These are phyloP conservation scores for Bolborhynchus lineola DNA, from an alignment of 2,113 vertebrate genomes.

Conservation along the genomic window DNA sequence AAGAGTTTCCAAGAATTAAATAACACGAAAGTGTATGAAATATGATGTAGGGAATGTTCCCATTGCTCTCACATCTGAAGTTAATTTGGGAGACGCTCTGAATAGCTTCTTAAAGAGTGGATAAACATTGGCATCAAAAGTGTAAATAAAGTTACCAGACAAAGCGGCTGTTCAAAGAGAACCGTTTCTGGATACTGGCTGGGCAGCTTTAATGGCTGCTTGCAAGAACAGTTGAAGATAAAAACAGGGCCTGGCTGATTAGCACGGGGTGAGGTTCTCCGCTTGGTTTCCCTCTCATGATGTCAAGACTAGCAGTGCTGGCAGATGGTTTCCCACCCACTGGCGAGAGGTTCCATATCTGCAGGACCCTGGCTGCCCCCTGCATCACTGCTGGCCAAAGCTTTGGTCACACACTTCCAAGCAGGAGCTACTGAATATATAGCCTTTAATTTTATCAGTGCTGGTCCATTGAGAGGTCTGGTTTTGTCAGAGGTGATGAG, in stretches of 20 bases:
- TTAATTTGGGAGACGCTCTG: slow-evolving; percentile 64
- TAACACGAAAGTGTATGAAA: slow-evolving; percentile 60
- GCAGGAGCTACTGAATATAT: neutral
- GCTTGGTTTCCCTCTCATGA: neutral
- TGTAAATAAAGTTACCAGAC: slow-evolving; percentile 71
- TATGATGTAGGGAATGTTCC: slow-evolving; percentile 64
- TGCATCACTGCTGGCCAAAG: accelerated
- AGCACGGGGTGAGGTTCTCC: neutral
- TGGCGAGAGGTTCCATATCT: accelerated
- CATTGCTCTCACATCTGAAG: slow-evolving; percentile 64
- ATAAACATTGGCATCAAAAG: slow-evolving; percentile 73
- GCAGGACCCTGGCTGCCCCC: neutral
- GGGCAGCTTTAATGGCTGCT: neutral
- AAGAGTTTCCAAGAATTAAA: slow-evolving; percentile 69
- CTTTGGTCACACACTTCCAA: accelerated
- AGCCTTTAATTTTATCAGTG: neutral
- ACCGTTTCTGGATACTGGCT: neutral
- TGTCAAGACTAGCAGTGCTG: neutral
- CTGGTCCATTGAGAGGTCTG: neutral
- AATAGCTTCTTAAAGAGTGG: slow-evolving; percentile 65
- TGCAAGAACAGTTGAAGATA: slow-evolving; percentile 27
- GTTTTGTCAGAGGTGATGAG: neutral
- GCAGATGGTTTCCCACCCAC: neutral
- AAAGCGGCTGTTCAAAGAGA: slow-evolving; percentile 58
- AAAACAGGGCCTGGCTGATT: neutral